phyloP scores from a whole-genome alignment of 2,797 vertebrate genomes.

The Myotis vivesi region DNA sequence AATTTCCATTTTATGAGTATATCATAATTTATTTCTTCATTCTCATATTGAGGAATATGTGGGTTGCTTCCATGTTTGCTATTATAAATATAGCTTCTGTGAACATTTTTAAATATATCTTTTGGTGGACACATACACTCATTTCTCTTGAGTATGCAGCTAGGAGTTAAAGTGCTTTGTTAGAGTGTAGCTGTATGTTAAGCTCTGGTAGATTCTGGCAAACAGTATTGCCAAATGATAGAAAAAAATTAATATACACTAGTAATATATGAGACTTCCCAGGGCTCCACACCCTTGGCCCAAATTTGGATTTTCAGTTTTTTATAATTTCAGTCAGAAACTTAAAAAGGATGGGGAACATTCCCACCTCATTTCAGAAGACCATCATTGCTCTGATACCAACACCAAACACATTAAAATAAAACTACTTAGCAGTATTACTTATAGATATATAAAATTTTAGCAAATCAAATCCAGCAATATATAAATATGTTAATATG shows the following conservation, averaged over 20 bases:
- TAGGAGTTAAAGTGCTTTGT: neutral
- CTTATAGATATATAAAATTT: neutral
- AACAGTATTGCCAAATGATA: neutral
- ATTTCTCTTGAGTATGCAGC: slow-evolving; percentile 7
- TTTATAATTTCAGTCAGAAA: slow-evolving; percentile 2
- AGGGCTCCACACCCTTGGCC: neutral
- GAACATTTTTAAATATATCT: neutral
- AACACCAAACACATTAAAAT: slow-evolving; percentile 20
- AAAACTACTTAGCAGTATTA: neutral
- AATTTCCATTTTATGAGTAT: slow-evolving; percentile 1
- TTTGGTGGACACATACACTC: neutral
- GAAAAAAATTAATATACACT: neutral
- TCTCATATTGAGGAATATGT: neutral
- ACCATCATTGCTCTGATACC: neutral
- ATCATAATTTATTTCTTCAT: slow-evolving; percentile 31
- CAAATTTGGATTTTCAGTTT: neutral
- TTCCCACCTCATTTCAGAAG: neutral
- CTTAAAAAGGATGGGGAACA: neutral
- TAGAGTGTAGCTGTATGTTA: neutral
- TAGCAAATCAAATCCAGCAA: slow-evolving; percentile 14
- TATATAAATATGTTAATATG: neutral
- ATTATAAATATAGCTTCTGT: slow-evolving; percentile 9
- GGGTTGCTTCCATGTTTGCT: neutral
- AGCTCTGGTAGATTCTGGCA: neutral
- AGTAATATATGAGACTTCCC: neutral